Conservation (phyloP, 1,140 invertebrate genomes). For the Portunus trituberculatus region DNA sequence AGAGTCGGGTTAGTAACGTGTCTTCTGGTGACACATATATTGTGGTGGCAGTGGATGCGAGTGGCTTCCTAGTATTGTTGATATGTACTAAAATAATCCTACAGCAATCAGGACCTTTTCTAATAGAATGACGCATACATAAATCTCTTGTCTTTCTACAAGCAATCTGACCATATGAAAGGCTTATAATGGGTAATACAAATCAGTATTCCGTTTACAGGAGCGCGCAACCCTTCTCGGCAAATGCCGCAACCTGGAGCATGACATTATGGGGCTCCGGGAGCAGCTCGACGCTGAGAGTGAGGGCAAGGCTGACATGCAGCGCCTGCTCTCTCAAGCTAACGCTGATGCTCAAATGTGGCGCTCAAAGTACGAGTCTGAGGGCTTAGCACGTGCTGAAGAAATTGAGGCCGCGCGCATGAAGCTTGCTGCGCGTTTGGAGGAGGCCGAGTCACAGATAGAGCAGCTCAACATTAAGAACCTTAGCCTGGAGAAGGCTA, state of each 20-base stretch:
- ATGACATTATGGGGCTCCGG: conserved; percentile 82
- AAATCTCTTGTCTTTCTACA: too few species aligned
- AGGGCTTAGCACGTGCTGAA: conserved; percentile 66
- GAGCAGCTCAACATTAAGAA: conserved; percentile 79
- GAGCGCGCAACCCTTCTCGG: conserved; percentile 67
- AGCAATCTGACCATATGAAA: too few species aligned
- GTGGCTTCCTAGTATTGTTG: too few species aligned
- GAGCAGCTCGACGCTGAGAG: conserved; percentile 85
- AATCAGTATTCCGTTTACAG: conserved; percentile 82
- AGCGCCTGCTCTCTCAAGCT: conserved; percentile 82
- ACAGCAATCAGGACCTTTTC: too few species aligned
- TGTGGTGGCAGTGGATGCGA: too few species aligned
- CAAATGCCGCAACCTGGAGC: conserved; percentile 79
- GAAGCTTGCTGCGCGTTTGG: conserved; percentile 67
- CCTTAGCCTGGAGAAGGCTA: conserved; percentile 85
- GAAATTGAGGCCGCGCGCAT: conserved; percentile 70
- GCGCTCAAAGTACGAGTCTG: conserved; percentile 68
- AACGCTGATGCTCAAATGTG: conserved; percentile 71
- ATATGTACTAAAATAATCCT: too few species aligned
- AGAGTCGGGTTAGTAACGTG: conserved; percentile 80
- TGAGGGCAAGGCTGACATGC: conserved; percentile 82
- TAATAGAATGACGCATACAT: too few species aligned
- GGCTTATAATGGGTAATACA: too few species aligned
- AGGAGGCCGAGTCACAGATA: conserved; percentile 68
- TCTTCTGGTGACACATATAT: background rate